Evolutionary conservation across 1,140 invertebrate species (phyloP).

Genomic region (Microvelia longipes): DNA sequence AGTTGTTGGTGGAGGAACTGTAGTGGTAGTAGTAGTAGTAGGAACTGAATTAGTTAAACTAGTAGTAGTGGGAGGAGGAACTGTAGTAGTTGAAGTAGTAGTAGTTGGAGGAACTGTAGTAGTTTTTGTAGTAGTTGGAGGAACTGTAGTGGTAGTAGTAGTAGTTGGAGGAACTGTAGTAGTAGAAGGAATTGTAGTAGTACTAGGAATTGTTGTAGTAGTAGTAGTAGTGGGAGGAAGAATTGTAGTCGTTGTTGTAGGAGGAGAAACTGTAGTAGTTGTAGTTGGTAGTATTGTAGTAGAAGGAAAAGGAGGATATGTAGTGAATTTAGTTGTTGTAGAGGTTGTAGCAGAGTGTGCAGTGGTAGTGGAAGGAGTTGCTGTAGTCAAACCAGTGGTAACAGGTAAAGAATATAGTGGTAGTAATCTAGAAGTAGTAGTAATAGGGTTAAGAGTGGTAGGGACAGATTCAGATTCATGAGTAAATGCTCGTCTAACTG

Average conservation of each 20-base stretch:
- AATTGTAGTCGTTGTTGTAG: background rate
- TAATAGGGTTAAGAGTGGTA: background rate
- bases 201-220: background rate
- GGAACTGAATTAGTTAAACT: background rate
- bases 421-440: background rate
- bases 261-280: background rate
- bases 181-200: background rate
- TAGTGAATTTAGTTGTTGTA: background rate
- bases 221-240: background rate
- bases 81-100: background rate
- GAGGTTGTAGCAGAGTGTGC: background rate
- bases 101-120: background rate
- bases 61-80: background rate
- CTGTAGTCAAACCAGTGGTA: background rate
- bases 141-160: background rate
- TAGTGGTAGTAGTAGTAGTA: background rate
- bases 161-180: background rate
- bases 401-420: background rate
- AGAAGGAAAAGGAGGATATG: background rate
- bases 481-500: slow-evolving; percentile 2
- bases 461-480: background rate
- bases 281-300: no score
- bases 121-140: background rate
- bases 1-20: no score
- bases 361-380: background rate